Base-by-base conservation (phyloP, 2,888 invertebrate genomes). In the Crioceris asparagi region DNA sequence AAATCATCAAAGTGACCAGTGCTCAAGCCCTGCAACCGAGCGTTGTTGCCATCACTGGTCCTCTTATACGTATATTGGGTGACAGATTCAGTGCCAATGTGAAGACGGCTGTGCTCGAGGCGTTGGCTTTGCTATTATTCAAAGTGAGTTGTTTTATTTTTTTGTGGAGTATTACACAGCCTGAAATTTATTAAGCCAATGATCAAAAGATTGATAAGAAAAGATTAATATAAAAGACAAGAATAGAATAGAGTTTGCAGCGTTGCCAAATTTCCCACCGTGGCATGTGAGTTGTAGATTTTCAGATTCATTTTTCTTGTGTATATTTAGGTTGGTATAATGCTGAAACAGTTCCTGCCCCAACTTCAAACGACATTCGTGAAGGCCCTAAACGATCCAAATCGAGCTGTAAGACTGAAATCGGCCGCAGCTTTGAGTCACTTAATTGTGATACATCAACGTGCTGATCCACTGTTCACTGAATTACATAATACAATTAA, bases 351-450 rank as follows among this genome's bases (percentile, higher is more conserved):
- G 62, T 98, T 98, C 70, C 72, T 97, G 55, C 97, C 98, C 2
- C 98, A 98, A 67, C 75, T 98, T 25, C 97, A 97, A 71, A 96
- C 96, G 2, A 97, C 97, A 12, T 97, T 98, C 69, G 74, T 96
- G 35, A 96, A 96, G 68, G 87, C 96, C 3, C 70, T 97, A 37
- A 83, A 85, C 60, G 98, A 98, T 65, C 77, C 83, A 17, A 84
- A 84, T 63, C 73, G 93, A 39, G 72, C 77, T 45, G 94, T 96
- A 12, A 74, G 96, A 42, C 72, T 96, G 49, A 86, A 86, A 68
- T 90, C 94, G 6, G 93, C 87, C 1, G 71, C 72, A 33, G 96
- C 94, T 35, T 71, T 97, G 16, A 80, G 90, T 46, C 79, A 87
- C 61, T 71, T 96, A 8, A 87, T 93, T 44, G 71, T 82, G 16